Conservation (phyloP, 1,140 invertebrate species). For the Hylaeus anthracinus region DNA sequence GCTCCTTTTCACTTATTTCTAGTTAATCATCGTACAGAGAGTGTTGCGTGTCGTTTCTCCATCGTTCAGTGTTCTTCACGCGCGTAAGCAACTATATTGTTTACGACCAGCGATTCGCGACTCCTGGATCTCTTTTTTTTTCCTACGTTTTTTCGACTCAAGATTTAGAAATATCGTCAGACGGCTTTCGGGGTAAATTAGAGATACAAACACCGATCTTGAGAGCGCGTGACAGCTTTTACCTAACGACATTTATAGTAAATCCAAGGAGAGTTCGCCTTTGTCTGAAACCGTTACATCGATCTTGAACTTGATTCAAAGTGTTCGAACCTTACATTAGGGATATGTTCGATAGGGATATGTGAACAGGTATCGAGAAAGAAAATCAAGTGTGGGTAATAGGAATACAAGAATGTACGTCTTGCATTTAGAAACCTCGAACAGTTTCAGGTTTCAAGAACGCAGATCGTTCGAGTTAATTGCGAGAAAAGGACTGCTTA, state of each 20-base stretch:
- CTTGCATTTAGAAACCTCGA: too few relatives aligned
- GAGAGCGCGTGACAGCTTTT: not conserved
- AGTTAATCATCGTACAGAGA: not conserved
- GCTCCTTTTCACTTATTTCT: not conserved
- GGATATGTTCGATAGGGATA: conserved; percentile 40
- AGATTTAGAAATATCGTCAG: not conserved
- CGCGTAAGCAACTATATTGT: not conserved
- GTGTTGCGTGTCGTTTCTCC: not conserved
- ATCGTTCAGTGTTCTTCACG: not conserved
- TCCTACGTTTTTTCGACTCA: too few relatives aligned
- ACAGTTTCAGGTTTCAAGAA: too few relatives aligned
- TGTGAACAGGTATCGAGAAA: conserved; percentile 12
- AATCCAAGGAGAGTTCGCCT: not conserved
- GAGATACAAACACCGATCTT: not conserved
- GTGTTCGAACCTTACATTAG: not conserved
- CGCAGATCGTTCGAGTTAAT: too few relatives aligned
- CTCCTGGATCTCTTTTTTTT: not conserved
- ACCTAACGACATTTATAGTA: not conserved
- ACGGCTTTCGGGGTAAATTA: conserved; percentile 1
- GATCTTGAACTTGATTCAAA: not conserved
- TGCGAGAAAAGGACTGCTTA: not conserved
- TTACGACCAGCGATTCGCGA: not conserved
- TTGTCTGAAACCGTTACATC: not conserved
- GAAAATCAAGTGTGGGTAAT: not conserved
- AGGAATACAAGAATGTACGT: not conserved